phyloP scores from a whole-genome alignment of 2,797 vertebrate species.

The Astyanax mexicanus region DNA sequence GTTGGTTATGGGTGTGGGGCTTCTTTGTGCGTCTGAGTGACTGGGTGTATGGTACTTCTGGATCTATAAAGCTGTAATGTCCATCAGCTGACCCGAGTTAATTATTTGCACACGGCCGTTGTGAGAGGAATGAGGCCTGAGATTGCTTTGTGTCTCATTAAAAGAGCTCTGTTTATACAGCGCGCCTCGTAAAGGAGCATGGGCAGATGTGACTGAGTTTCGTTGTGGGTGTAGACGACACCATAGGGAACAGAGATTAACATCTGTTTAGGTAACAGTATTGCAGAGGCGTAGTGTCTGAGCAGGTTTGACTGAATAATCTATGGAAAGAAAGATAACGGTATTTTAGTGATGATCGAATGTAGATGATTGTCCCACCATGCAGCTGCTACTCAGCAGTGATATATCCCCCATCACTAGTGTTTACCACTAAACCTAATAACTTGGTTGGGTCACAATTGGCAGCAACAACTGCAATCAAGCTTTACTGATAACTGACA shows the following conservation, averaged over 20 bases:
- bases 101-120: background rate
- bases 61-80: background rate
- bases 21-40: background rate
- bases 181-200: background rate
- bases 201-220: background rate
- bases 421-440: too few species aligned
- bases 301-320: too few species aligned
- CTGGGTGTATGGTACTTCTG: background rate
- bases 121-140: background rate
- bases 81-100: background rate
- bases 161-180: background rate
- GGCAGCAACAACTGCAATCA: too few species aligned
- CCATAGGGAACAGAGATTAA: background rate
- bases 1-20: background rate
- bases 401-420: too few species aligned
- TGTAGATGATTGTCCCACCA: too few species aligned
- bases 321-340: too few species aligned
- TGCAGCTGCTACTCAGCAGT: too few species aligned
- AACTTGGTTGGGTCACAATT: too few species aligned
- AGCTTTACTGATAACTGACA: too few species aligned
- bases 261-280: background rate
- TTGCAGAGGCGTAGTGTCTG: too few species aligned
- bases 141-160: background rate
- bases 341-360: too few species aligned
- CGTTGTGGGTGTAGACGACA: background rate